Evolutionary conservation across 2,113 vertebrate species (phyloP).

Genomic region (Toxotes chatareus): DNA sequence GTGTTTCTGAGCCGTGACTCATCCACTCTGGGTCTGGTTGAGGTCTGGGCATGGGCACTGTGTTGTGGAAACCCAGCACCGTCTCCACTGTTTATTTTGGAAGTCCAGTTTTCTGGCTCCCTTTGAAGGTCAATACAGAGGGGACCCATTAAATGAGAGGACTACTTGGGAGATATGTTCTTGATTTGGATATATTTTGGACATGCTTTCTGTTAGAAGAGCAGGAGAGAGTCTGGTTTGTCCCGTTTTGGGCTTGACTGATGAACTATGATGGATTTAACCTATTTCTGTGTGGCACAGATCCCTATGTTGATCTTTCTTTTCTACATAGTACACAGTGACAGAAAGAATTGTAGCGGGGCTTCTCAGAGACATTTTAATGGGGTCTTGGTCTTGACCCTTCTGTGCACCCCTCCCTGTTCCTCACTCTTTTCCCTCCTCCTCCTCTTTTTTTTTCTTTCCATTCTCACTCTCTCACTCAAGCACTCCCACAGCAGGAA

Average conservation of each 20-base stretch:
- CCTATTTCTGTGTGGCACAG: conserved; percentile 46
- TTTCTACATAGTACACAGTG: conserved; percentile 33
- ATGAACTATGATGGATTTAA: conserved; percentile 49
- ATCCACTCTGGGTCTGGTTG: conserved; percentile 11
- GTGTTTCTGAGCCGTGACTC: conserved; percentile 25
- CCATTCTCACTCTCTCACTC: conserved; percentile 17
- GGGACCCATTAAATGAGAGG: conserved; percentile 40
- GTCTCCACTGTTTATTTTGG: conserved; percentile 63
- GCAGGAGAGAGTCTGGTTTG: conserved; percentile 34
- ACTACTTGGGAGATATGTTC: conserved; percentile 33
- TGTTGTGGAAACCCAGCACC: conserved; percentile 58
- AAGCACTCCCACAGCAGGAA: conserved; percentile 77
- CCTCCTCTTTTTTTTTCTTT: conserved; percentile 14
- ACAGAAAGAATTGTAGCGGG: conserved; percentile 37
- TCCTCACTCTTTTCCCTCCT: background rate
- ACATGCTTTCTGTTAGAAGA: conserved; percentile 10
- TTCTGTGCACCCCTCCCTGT: background rate
- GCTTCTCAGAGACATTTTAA: conserved; percentile 51
- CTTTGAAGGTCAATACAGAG: conserved; percentile 45
- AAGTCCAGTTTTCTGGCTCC: conserved; percentile 56
- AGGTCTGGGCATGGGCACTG: conserved; percentile 21
- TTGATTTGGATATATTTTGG: conserved; percentile 60
- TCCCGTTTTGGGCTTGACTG: conserved; percentile 53
- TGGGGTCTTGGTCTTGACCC: conserved; percentile 55
- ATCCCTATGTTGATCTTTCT: conserved; percentile 55